These are phyloP conservation scores for Esperia sulphurella DNA, from an alignment of 2,888 invertebrate genomes.

Conservation along the genomic window DNA sequence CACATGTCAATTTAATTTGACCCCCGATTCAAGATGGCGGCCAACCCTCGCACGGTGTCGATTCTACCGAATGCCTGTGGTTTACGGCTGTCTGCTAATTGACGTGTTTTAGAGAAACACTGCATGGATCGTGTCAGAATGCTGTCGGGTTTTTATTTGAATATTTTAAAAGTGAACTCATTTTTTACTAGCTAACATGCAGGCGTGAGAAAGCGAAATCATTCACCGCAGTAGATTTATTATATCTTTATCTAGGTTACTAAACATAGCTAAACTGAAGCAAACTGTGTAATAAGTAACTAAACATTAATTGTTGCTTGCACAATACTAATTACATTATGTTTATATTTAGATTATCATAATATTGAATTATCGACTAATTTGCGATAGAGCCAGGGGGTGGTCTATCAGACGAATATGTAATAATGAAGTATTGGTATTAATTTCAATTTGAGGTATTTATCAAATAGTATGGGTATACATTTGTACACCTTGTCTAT, in stretches of 20 bases:
- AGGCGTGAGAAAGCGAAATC: conserved; percentile 6
- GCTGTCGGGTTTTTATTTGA: conserved; percentile 28
- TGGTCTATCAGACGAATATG: too few relatives aligned
- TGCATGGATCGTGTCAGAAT: conserved; percentile 49
- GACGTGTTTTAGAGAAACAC: conserved; percentile 64
- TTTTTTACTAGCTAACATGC: conserved; percentile 7
- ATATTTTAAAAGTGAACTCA: conserved; percentile 6
- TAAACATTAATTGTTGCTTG: neutral
- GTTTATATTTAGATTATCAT: neutral
- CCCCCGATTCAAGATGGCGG: conserved; percentile 73
- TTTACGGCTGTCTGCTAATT: conserved; percentile 64
- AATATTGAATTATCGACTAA: neutral
- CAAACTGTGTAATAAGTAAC: too few relatives aligned
- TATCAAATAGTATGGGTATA: too few relatives aligned
- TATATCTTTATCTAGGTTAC: too few relatives aligned
- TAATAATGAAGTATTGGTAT: too few relatives aligned
- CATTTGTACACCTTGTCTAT: too few relatives aligned
- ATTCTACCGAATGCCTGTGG: conserved; percentile 59
- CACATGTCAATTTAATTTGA: conserved; percentile 78
- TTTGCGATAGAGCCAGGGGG: neutral
- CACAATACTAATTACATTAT: neutral
- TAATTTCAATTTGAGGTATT: too few relatives aligned
- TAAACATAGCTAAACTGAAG: too few relatives aligned
- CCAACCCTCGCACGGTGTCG: conserved; percentile 49
- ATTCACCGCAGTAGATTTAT: neutral